Base-by-base conservation (phyloP, 2,888 invertebrate genomes). In the Allacma fusca region DNA sequence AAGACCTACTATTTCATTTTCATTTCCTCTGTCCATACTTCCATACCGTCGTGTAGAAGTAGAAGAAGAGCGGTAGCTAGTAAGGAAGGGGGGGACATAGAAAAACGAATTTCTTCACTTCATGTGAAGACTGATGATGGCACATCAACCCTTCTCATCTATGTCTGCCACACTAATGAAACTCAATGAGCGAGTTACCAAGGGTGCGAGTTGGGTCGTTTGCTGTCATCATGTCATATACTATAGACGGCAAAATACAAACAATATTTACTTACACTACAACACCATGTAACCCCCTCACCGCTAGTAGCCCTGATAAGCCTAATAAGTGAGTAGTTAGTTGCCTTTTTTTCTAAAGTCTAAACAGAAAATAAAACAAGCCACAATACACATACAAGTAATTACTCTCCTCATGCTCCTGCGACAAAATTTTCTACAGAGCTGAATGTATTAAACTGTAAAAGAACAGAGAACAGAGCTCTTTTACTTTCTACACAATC, bases 131-230 rank as follows among this genome's bases (percentile, higher is more conserved):
- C 59, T 71, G 71, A 19, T 71, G 29, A 71, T 59, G 28, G 28
- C 50, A 50, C 28, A 44, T 70, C 69, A 44, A n/a, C 69, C 19
- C 44, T 59, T 71, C 59, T 71, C 44, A 19, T 26, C 43, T 34
- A 69, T 12, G 26, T 70, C 26, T 71, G 57, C 29, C 57, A 71
- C 59, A 16, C 71, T 59, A 71, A 71, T 71, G 71, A 71, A 71
- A 71, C 71, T 57, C 71, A 71, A 71, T 71, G 71, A 71, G 71
- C 71, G 59, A 23, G 29, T 29, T 59, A 23, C 24, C 29, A 29
- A 57, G 28, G 71, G 71, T 71, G 71, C 50, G 71, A 28, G 44
- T 59, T 29, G 71, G 59, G 29, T 71, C 71, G 59, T 59, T 57
- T 26, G 28, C 34, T 71, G 71, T 71, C 71, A 71, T 71, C 71